Evolutionary conservation across 2,888 invertebrate species (phyloP), one percentile per base, ranked within the genome.

Genomic region (Netelia melanura): DNA sequence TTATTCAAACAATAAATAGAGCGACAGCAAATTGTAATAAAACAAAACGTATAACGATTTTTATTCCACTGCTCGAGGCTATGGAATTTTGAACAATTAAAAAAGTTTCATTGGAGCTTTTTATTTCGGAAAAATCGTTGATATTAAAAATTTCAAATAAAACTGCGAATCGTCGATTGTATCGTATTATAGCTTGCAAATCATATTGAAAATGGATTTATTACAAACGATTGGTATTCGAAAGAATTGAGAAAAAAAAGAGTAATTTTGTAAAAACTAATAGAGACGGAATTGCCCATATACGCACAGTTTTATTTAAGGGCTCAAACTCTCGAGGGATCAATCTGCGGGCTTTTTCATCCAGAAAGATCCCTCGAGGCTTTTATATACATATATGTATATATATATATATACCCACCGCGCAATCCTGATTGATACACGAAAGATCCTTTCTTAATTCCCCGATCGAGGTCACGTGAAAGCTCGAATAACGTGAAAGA

Each of bases 391-490:
- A 30, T 17, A 11, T 25, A 62, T 64, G 52, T 48, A 38, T 38
- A 6, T 38, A 38, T 38, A 38, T 38, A 38, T 38, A 38, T 38
- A 38, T 38, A 38, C 0, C 3, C 38, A 38, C 21, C 52, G 11
- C 44, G 14, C 2, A 23, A 61, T 38, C 30, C 48, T 62, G 62
- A 62, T 75, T 75, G 68, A 62, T 54, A 54, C 14, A 58, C 52
- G 62, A 75, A 75, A 54, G 38, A 68, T 62, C 48, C 54, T 43
- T 68, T 54, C 74, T 68, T 74, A 75, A 75, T 81, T 68, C 75
- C 75, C 68, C n/a, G 43, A 44, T 62, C 52, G 68, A 17, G 58
- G 68, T 68, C 75, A 62, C 52, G 52, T 17, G 67, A 68, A 44
- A 75, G 74, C 21, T 48, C 61, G 11, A 67, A 80, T 65, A 67